Evolutionary conservation across 2,888 invertebrate genomes (phyloP), one percentile per base, ranked within the genome.

Genomic region (Acanthacorydalis orientalis): DNA sequence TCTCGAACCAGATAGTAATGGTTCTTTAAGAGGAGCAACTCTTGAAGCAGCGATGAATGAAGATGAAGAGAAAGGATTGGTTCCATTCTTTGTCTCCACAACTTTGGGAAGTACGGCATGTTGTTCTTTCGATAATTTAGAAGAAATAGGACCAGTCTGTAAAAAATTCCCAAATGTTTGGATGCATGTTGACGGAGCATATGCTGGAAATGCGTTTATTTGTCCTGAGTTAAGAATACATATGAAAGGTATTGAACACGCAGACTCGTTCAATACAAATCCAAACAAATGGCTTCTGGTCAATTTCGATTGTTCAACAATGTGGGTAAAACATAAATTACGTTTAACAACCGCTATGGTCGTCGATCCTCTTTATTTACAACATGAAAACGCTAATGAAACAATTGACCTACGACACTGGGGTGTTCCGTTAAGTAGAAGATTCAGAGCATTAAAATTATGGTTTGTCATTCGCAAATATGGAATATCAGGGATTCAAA

Each of bases 141-240:
- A 72, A 0, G 87, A 87, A 65, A 75, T 91, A 47, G 81, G 89
- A 2, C 80, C 81, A 14, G 73, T 88, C 2, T 78, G 80, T 53
- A 70, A 69, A 48, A 65, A 64, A 1, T 65, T 69, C 52, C 72
- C 77, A 0, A 69, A 70, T 46, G 71, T 83, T n/a, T 91, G 90
- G 89, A 69, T 90, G 31, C 90, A 90, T 62, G 84, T 88, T 2
- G 89, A 90, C 62, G 88, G 81, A 1, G 89, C 89, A 1, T 91
- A 90, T 60, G 89, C 86, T 1, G 91, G 91, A 3, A 85, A 80
- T 56, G 80, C 84, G 1, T 81, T 91, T 58, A 85, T 91, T 50
- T 82, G 89, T 56, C 88, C 88, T 0, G 90, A 90, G 65, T 75
- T 87, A 62, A 74, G 83, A 50, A 68, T 72, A 1, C 66, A 75